Conservation (phyloP, 2,797 vertebrate species). For the Enteromius viviparus region DNA sequence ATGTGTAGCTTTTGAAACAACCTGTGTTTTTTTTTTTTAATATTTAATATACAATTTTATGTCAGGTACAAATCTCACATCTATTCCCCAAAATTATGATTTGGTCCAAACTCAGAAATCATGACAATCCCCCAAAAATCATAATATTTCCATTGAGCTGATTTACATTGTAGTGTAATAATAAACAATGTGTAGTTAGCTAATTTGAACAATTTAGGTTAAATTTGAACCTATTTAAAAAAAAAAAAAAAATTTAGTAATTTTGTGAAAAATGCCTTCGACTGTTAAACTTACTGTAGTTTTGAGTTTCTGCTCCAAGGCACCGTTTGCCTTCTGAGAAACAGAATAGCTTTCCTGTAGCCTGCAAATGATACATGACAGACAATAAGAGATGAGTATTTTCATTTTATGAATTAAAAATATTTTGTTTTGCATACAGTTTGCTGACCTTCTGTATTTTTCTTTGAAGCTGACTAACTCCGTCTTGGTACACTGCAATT, state of each 20-base stretch:
- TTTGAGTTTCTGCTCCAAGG: slow-evolving; percentile 75
- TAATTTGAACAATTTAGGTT: neutral
- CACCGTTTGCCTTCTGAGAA: slow-evolving; percentile 70
- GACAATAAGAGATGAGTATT: slow-evolving; percentile 34
- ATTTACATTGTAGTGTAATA: neutral
- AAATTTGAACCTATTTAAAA: neutral
- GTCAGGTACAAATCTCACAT: neutral
- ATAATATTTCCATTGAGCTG: neutral
- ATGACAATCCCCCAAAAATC: slow-evolving; percentile 3
- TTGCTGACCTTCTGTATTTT: slow-evolving; percentile 76
- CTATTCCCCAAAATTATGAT: neutral
- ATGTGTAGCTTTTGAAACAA: neutral
- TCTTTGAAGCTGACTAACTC: slow-evolving; percentile 75
- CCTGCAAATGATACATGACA: slow-evolving; percentile 59
- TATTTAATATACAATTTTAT: neutral
- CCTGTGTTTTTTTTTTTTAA: neutral
- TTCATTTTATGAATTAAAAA: neutral
- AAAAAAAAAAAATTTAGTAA: neutral
- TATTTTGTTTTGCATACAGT: neutral
- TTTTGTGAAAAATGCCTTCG: neutral
- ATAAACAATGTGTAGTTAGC: neutral
- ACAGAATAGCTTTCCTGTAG: slow-evolving; percentile 75
- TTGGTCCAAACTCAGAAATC: neutral
- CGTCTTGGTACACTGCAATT: slow-evolving; percentile 75
- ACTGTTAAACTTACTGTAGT: slow-evolving; percentile 70